phyloP scores from a whole-genome alignment of 2,797 vertebrate species.

The Pygocentrus nattereri region DNA sequence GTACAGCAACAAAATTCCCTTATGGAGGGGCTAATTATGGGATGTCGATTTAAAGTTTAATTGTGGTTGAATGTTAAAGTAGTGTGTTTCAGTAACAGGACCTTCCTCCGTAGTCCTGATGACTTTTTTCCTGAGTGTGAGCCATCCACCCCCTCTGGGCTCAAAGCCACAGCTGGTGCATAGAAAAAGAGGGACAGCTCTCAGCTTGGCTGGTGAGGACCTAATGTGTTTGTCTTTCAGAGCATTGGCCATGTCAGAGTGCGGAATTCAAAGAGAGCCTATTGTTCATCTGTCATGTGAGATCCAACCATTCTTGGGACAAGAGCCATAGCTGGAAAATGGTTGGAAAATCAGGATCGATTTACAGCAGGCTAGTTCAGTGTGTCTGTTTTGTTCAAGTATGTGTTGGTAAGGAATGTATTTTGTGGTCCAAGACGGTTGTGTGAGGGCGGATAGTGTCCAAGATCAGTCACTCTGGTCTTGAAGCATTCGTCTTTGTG shows the following conservation, averaged over 20 bases:
- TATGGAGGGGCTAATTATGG: slow-evolving; percentile 1
- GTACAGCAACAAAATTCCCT: slow-evolving; percentile 2
- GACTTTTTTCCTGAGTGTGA: slow-evolving; percentile 59
- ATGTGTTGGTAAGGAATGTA: slow-evolving; percentile 10
- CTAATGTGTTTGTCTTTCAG: slow-evolving; percentile 20
- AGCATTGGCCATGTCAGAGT: slow-evolving; percentile 3
- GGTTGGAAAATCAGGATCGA: slow-evolving; percentile 19
- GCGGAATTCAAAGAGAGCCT: slow-evolving; percentile 30
- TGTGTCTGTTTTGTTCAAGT: neutral
- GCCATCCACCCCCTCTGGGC: slow-evolving; percentile 54
- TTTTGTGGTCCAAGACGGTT: neutral
- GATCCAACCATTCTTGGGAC: slow-evolving; percentile 27
- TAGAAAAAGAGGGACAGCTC: slow-evolving; percentile 14
- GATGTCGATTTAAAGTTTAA: slow-evolving; percentile 26
- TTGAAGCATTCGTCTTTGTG: slow-evolving; percentile 24
- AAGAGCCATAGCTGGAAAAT: slow-evolving; percentile 25
- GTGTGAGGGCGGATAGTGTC: slow-evolving; percentile 17
- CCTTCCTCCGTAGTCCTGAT: slow-evolving; percentile 67
- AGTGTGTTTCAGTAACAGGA: slow-evolving; percentile 5
- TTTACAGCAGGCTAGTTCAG: neutral
- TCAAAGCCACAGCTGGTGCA: slow-evolving; percentile 26
- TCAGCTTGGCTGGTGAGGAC: neutral
- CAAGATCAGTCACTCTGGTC: slow-evolving; percentile 1
- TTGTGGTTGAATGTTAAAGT: neutral
- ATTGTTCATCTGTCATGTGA: slow-evolving; percentile 42